Conservation (phyloP, 2,797 vertebrate species). For the Cyclura pinguis region DNA sequence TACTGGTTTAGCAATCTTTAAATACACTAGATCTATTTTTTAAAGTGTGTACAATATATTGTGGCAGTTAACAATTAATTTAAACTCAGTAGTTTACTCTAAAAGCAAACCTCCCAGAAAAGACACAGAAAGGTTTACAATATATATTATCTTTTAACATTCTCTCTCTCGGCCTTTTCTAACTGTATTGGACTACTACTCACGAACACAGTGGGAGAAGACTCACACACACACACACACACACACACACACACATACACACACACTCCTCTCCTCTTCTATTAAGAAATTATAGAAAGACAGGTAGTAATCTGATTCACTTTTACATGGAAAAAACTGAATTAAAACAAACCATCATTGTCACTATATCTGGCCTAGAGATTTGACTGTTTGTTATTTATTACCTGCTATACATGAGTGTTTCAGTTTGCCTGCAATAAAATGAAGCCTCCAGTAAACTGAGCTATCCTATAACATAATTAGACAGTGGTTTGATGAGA, state of each 20-base stretch:
- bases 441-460: constrained; percentile 62
- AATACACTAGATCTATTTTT: constrained; percentile 39
- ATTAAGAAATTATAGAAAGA: constrained; percentile 58
- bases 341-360: constrained; percentile 2
- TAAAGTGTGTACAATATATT: constrained; percentile 34
- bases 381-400: constrained; percentile 18
- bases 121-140: not conserved
- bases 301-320: constrained; percentile 40
- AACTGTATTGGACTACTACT: not conserved
- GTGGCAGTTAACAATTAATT: constrained; percentile 60
- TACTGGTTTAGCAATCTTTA: constrained; percentile 60
- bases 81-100: constrained; percentile 49
- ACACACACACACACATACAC: not conserved
- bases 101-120: constrained; percentile 27
- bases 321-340: constrained; percentile 42
- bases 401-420: constrained; percentile 46
- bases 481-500: constrained; percentile 29
- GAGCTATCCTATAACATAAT: constrained; percentile 68
- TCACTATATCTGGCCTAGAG: not conserved
- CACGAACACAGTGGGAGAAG: not conserved
- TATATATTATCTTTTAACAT: constrained; percentile 1
- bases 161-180: constrained; percentile 15
- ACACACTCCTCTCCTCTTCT: constrained; percentile 19
- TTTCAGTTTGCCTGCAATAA: constrained; percentile 44
- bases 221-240: not conserved